Base-by-base conservation (phyloP, 2,888 invertebrate genomes). In the Chrysopilus asiliformis region DNA sequence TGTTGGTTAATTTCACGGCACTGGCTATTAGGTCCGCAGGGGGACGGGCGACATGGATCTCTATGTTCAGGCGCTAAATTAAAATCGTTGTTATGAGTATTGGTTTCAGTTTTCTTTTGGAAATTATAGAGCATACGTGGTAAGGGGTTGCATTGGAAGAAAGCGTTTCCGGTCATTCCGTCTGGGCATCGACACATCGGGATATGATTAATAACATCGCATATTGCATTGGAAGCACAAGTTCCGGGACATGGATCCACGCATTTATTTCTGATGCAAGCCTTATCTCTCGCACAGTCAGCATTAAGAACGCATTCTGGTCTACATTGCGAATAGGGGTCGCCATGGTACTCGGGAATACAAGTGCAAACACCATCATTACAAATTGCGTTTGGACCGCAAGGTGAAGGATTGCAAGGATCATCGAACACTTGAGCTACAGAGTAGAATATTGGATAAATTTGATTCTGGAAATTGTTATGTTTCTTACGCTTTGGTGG, bases 241-340 rank as follows among this genome's bases (percentile, higher is more conserved):
- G 79, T 79, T 42, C 77, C 78, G 7, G 77, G 74, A 49, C 87
- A 86, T 32, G 86, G 85, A 55, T 84, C 77, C 32, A 66, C 56
- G 53, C 86, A 87, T 60, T 83, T 82, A 53, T 76, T 79, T 47
- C 68, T 67, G 2, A 73, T 65, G 51, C 84, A 85, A 42, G 83
- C 76, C 52, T 70, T 72, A 53, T 76, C 68, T 48, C 71, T 68
- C 16, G 74, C 63, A 57, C 85, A 86, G 49, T 85, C 84, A 9
- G 68, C 62, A 53, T 77, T 84, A 4, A 80, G 62, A n/a, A 80
- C 72, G 58, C 85, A 85, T 60, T 85, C 83, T 4, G 85, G 85
- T 46, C 82, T 70, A 55, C 85, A 86, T 28, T 76, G 79, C 53
- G 76, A 75, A 41, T 72, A 74, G 25, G 84, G 82, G 59, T 82